Conservation (phyloP, 2,888 invertebrate genomes). For the Drosophila mercatorum region DNA sequence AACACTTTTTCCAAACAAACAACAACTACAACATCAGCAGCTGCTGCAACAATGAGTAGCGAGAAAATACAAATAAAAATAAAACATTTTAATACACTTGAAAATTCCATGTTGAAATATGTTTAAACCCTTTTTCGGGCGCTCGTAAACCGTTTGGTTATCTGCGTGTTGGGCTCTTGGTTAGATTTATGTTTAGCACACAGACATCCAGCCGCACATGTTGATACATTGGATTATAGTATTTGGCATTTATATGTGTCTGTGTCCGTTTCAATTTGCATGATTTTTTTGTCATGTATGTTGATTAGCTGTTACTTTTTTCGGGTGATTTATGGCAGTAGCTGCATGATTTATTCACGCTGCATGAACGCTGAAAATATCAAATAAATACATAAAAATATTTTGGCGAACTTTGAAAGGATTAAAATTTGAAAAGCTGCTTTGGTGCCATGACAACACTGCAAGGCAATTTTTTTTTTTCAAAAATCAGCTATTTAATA, state of each 20-base stretch:
- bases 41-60: conserved; percentile 1
- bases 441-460: conserved; percentile 2
- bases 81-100: conserved; percentile 55
- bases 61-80: conserved; percentile 5
- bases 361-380: not conserved
- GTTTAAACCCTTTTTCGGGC: conserved; percentile 64
- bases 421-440: not conserved
- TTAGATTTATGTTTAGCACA: conserved; percentile 60
- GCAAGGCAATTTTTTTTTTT: not conserved
- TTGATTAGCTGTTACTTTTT: conserved; percentile 54
- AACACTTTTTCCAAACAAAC: conserved; percentile 23
- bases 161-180: conserved; percentile 31
- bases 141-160: conserved; percentile 67
- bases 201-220: not conserved
- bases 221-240: conserved; percentile 25
- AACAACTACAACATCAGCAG: not conserved
- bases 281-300: conserved; percentile 30
- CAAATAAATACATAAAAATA: not conserved
- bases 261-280: conserved; percentile 59
- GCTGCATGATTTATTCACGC: conserved; percentile 27
- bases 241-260: conserved; percentile 21
- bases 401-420: not conserved
- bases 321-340: conserved; percentile 20
- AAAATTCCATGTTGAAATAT: conserved; percentile 50
- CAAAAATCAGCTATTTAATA: conserved; percentile 29